These are phyloP conservation scores for Lacerta agilis DNA, from an alignment of 2,797 vertebrate species.

Conservation along the genomic window DNA sequence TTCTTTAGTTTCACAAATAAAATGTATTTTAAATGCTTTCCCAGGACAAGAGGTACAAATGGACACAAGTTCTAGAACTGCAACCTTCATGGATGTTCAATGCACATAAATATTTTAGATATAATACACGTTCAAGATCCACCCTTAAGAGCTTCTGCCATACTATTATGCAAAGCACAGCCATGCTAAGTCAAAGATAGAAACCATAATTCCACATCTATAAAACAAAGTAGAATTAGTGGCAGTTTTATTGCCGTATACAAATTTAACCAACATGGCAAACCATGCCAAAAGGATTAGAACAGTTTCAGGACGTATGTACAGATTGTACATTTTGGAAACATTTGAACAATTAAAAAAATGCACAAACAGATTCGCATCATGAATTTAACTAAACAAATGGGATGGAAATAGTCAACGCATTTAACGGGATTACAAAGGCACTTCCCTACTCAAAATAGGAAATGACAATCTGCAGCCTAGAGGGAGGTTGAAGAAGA, in stretches of 20 bases:
- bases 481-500: slow-evolving; percentile 79
- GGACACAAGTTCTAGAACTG: slow-evolving; percentile 74
- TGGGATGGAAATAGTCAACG: slow-evolving; percentile 77
- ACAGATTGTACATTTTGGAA: slow-evolving; percentile 89
- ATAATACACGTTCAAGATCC: slow-evolving; percentile 73
- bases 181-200: slow-evolving; percentile 80
- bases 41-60: slow-evolving; percentile 74
- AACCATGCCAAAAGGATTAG: slow-evolving; percentile 88
- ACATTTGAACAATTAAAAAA: slow-evolving; percentile 82
- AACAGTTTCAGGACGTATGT: slow-evolving; percentile 93
- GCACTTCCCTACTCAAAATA: slow-evolving; percentile 86
- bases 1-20: slow-evolving; percentile 69
- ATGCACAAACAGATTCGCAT: slow-evolving; percentile 80
- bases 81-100: slow-evolving; percentile 72
- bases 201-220: slow-evolving; percentile 82
- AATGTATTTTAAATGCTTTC: slow-evolving; percentile 71
- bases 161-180: slow-evolving; percentile 76
- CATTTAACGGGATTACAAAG: slow-evolving; percentile 83
- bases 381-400: slow-evolving; percentile 78
- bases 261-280: slow-evolving; percentile 87
- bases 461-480: slow-evolving; percentile 83
- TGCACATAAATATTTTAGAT: slow-evolving; percentile 76
- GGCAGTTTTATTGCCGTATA: slow-evolving; percentile 89
- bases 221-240: slow-evolving; percentile 82
- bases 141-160: slow-evolving; percentile 76